These are phyloP conservation scores for Aricia agestis DNA, from an alignment of 1,140 invertebrate genomes.

Conservation along the genomic window DNA sequence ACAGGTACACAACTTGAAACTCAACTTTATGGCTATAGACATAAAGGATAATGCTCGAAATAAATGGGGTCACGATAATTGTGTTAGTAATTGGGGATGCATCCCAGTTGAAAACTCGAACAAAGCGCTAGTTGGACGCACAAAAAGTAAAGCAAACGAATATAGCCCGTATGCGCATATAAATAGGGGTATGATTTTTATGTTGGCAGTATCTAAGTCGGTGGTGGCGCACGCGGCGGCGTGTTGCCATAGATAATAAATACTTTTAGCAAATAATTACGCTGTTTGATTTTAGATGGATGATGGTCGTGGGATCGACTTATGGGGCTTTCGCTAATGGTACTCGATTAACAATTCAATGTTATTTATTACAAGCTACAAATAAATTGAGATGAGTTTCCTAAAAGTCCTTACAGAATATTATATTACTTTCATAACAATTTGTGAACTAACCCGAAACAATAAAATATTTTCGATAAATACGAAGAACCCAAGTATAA, in stretches of 20 bases:
- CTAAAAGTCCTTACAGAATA: too few relatives aligned
- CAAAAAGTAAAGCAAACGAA: constrained; percentile 19
- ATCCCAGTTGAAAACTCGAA: constrained; percentile 26
- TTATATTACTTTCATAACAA: too few relatives aligned
- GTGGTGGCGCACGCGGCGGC: constrained; percentile 51
- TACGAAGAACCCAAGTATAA: too few relatives aligned
- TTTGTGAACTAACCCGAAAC: too few relatives aligned
- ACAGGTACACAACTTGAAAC: constrained; percentile 11
- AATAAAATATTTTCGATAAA: too few relatives aligned
- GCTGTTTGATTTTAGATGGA: constrained; percentile 71
- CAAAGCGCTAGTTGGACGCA: constrained; percentile 25
- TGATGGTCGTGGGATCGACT: constrained; percentile 67
- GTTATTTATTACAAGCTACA: neutral
- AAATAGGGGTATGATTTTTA: constrained; percentile 20
- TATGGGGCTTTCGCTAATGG: constrained; percentile 34
- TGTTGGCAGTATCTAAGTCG: neutral
- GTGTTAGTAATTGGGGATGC: constrained; percentile 17
- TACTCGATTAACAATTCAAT: constrained; percentile 34
- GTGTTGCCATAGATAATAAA: constrained; percentile 67
- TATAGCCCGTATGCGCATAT: constrained; percentile 23
- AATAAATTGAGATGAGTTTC: neutral
- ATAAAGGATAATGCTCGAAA: neutral
- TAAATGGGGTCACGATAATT: neutral
- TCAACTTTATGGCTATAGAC: neutral
- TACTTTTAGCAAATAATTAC: constrained; percentile 73